Evolutionary conservation across 2,888 invertebrate species (phyloP), one percentile per base, ranked within the genome.

Genomic region (Pseudococcus jackbeardsleyi): DNA sequence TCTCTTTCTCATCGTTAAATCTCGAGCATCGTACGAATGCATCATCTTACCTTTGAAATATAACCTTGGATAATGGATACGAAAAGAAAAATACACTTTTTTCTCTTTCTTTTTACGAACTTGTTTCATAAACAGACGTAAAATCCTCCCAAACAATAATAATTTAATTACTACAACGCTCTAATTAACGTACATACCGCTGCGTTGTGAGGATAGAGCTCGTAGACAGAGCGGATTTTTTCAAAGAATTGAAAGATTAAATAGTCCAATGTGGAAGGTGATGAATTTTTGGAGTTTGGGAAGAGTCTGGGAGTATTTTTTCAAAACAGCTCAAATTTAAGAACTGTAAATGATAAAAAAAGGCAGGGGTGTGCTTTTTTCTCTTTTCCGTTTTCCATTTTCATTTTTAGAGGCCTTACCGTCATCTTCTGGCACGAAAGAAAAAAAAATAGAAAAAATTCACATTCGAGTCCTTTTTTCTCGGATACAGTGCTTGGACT

Each of bases 1-100:
- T 72, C 72, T 72, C 72, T 72, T 72, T 72, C 72, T 72, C 72
- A 72, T 72, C 72, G 72, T 72, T 72, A 72, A 72, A 72, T 33
- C 26, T 72, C 72, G 64, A 26, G 9, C 26, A 9, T 26, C 26
- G 4, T 9, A 72, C 33, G 15, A 64, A 64, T 64, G 22, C 22
- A 64, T 22, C 42, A 3, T 22, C 11, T 1, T 64, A 64, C 64
- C 64, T 64, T 12, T 42, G 42, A 42, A 64, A 22, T 17, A 59
- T 64, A 22, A 64, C 64, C 64, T 64, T 22, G 59, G n/a, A 11
- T 64, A 22, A 64, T n/a, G 64, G 64, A 22, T 9, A 22, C 9
- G 19, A 19, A n/a, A 33, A 1, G 26, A 33, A 33, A 33, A 33
- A 33, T 33, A 33, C 3, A 3, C 26, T 33, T 33, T 33, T 33